Percentiles rank a stretch among this genome's conserved stretches.
Evolutionary conservation across 2,888 invertebrate genomes (phyloP).

Genomic region (Phrixothrix hirtus): DNA sequence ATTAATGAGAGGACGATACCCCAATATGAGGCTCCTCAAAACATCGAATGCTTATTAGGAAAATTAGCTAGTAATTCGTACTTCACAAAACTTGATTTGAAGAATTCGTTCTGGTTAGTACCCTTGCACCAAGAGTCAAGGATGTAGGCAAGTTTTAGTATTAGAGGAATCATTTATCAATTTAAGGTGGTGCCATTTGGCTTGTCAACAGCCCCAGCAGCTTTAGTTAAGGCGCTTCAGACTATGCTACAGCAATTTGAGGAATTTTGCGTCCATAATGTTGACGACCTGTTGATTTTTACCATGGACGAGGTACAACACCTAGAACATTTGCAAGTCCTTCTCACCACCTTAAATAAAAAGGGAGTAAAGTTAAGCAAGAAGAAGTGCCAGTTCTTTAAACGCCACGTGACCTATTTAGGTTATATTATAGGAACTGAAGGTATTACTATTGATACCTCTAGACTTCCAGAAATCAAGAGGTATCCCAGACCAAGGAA

Average conservation of each 20-base stretch:
- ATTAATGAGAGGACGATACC: constrained; percentile 4
- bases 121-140: constrained; percentile 2
- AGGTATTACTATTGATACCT: no score
- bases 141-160: constrained; percentile 11
- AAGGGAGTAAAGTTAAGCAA: constrained; percentile 4
- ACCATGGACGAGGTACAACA: constrained; percentile 1
- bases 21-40: constrained; percentile 4
- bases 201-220: background rate
- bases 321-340: constrained; percentile 1
- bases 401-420: no score
- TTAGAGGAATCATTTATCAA: constrained; percentile 10
- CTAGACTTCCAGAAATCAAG: no score
- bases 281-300: constrained; percentile 14
- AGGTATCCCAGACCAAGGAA: no score
- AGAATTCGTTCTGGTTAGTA: constrained; percentile 14
- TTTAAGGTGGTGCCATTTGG: constrained; percentile 16
- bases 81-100: constrained; percentile 12
- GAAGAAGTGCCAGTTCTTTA: constrained; percentile 6
- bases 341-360: background rate
- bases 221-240: constrained; percentile 7
- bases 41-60: no score
- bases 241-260: constrained; percentile 7
- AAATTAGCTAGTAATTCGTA: background rate
- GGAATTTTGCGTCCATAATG: constrained; percentile 13
- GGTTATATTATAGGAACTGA: no score